A percentile compares a stretch with the other conserved stretches of the same genome.
These are phyloP conservation scores for Neodon shergylaensis DNA, from an alignment of 2,113 vertebrate genomes.

Conservation along the genomic window DNA sequence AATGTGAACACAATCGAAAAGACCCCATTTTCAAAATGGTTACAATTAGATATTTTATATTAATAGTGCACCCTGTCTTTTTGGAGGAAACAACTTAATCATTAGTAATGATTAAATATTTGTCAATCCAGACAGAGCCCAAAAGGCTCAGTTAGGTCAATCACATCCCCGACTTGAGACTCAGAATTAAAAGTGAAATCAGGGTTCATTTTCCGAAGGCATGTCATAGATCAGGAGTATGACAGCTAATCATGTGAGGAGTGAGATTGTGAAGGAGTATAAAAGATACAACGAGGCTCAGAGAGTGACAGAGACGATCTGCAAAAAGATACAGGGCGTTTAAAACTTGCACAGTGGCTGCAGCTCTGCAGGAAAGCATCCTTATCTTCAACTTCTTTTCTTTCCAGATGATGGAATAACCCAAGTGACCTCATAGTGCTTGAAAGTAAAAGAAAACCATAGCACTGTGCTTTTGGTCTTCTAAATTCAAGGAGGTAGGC, in stretches of 20 bases:
- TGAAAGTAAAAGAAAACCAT: background rate
- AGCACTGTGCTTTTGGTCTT: background rate
- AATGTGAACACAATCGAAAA: background rate
- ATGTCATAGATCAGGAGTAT: background rate
- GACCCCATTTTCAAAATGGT: background rate
- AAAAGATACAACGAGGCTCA: background rate
- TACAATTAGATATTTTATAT: background rate
- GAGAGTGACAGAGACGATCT: background rate
- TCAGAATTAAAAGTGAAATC: slow-evolving; percentile 46
- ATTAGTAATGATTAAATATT: background rate
- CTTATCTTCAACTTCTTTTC: background rate
- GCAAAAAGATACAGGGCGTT: background rate
- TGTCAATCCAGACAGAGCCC: background rate
- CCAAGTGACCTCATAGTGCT: background rate
- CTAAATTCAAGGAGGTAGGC: background rate
- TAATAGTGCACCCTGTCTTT: background rate
- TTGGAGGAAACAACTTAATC: background rate
- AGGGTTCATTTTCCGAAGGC: background rate
- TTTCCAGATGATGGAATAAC: background rate
- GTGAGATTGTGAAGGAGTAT: background rate
- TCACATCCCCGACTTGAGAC: background rate
- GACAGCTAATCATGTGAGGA: background rate
- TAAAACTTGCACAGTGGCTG: background rate
- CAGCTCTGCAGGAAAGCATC: background rate
- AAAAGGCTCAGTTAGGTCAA: background rate